Evolutionary conservation across 2,113 vertebrate species (phyloP), one percentile per base, ranked within the genome.

Genomic region (Pteruthius melanotis): DNA sequence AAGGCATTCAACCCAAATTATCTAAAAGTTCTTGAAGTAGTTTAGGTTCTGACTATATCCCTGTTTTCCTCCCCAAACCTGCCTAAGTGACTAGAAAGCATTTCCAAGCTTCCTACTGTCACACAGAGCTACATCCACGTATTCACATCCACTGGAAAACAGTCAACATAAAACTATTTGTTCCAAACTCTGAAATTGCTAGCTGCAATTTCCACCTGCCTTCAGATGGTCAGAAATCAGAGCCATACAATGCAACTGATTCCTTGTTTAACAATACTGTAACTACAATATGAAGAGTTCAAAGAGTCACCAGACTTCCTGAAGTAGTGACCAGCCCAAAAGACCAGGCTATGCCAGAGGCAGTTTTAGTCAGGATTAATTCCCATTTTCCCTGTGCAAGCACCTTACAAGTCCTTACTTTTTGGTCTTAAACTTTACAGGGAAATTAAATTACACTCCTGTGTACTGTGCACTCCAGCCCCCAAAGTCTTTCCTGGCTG

Each of bases 161-260:
- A 7, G 22, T 0, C 1, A 1, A 45, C 63, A 50, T 7, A 1
- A 44, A 86, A 63, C 23, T 9, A 20, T n/a, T 42, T 35, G 39
- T n/a, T 71, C 7, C 1, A 63, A 91, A 61, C 13, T 28, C 16
- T 10, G 33, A 71, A 87, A 66, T 0, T 52, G 30, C 68, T 21
- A 42, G 47, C 47, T 80, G 20, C 22, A 85, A 63, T 53, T 40
- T 77, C 49, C 44, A 92, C 63, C 69, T 71, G 90, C 82, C 75
- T 90, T 71, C 81, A 72, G n/a, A 52, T 3, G 11, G 56, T 54
- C 53, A 95, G 54, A 74, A 84, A 79, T 28, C 47, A 66, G 39
- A 77, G 57, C 1, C 0, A 10, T 13, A 49, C 22, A 76, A 71
- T 33, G 54, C 78, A 57, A 47, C 20, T 0, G 0, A 63, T 64